phyloP scores from a whole-genome alignment of 2,797 vertebrate species.

The Megalops cyprinoides region DNA sequence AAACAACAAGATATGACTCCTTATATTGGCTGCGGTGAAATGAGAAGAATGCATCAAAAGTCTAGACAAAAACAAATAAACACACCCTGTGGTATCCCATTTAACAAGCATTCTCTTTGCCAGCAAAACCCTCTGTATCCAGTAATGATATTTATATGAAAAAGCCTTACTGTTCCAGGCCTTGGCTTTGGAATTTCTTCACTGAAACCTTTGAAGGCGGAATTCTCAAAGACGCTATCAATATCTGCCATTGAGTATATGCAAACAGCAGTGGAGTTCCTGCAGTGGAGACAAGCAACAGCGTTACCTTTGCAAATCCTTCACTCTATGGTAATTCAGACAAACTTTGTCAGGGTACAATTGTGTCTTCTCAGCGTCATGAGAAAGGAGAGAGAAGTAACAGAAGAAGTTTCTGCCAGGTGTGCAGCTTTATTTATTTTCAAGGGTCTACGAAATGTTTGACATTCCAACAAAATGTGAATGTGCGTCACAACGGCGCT shows the following conservation, averaged over 20 bases:
- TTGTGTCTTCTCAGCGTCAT: too few species aligned
- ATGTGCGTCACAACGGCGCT: background rate
- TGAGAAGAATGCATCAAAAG: too few species aligned
- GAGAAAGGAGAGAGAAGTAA: too few species aligned
- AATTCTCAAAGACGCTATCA: slow-evolving; percentile 70
- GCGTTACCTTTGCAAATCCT: background rate
- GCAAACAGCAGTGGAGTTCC: slow-evolving; percentile 79
- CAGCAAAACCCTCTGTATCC: background rate
- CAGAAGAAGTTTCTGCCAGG: too few species aligned
- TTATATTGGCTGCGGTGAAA: too few species aligned
- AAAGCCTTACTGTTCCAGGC: slow-evolving; percentile 70
- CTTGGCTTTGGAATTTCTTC: slow-evolving; percentile 61
- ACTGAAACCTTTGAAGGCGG: slow-evolving; percentile 68
- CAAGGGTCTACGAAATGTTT: background rate
- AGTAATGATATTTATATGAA: background rate
- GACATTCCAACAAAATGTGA: background rate
- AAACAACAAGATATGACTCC: too few species aligned
- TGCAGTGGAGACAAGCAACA: slow-evolving; percentile 42
- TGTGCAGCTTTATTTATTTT: too few species aligned
- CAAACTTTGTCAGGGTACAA: background rate
- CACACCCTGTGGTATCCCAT: background rate
- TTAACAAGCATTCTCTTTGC: background rate
- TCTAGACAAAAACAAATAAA: background rate
- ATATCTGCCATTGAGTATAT: slow-evolving; percentile 68
- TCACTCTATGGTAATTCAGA: background rate